These are phyloP conservation scores for Orchesella flavescens DNA, from an alignment of 2,888 invertebrate genomes.

Conservation along the genomic window DNA sequence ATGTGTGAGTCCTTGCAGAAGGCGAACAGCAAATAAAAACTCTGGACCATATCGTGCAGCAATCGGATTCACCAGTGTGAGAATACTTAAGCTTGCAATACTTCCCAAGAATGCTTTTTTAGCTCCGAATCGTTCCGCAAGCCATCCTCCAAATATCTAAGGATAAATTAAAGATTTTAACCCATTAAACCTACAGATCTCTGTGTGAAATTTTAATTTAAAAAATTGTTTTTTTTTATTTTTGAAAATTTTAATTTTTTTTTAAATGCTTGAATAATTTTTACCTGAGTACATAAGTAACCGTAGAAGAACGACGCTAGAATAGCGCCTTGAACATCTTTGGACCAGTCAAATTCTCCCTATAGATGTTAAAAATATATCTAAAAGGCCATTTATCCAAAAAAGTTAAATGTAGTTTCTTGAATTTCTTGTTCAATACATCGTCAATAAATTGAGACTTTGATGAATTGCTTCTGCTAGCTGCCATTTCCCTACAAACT, in stretches of 20 bases:
- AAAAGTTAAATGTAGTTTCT: too few species aligned
- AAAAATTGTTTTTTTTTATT: not conserved
- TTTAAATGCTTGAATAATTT: too few species aligned
- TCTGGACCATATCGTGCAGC: constrained; percentile 75
- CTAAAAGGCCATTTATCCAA: too few species aligned
- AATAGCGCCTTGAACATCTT: constrained; percentile 76
- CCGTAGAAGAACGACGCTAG: constrained; percentile 78
- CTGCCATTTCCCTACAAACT: constrained; percentile 39
- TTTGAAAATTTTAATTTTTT: not conserved
- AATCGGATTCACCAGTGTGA: constrained; percentile 76
- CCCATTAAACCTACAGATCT: not conserved
- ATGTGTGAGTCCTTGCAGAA: constrained; percentile 76
- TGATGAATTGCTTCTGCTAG: constrained; percentile 23
- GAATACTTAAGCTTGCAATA: constrained; percentile 73
- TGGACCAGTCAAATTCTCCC: constrained; percentile 77
- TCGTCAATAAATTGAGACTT: constrained; percentile 21
- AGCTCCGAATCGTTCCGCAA: constrained; percentile 75
- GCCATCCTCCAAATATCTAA: constrained; percentile 75
- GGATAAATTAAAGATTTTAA: constrained; percentile 19
- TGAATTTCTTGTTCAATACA: constrained; percentile 10
- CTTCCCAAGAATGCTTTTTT: constrained; percentile 74
- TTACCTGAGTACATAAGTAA: constrained; percentile 74
- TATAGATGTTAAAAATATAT: constrained; percentile 13
- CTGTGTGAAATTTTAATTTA: not conserved
- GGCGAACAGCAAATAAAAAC: constrained; percentile 74